A percentile compares a stretch with the other conserved stretches of the same genome.
phyloP scores from a whole-genome alignment of 2,113 vertebrate species.

The Struthidea cinerea region DNA sequence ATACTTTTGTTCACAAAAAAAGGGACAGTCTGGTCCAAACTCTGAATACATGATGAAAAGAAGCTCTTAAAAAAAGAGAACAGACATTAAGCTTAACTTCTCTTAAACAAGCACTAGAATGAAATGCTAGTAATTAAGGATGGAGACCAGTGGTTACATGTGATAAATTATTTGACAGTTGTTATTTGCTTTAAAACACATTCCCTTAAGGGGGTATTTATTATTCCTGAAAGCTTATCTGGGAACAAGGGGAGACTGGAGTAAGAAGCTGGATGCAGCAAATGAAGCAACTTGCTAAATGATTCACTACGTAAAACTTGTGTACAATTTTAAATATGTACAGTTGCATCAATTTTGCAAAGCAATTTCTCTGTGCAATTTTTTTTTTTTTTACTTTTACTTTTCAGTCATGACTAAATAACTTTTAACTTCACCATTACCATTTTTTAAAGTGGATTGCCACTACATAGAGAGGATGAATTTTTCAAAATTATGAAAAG shows the following conservation, averaged over 20 bases:
- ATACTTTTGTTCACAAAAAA: conserved; percentile 2
- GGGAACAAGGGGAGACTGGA: conserved; percentile 14
- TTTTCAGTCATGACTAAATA: neutral
- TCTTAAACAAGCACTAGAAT: neutral
- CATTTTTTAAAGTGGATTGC: neutral
- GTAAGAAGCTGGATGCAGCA: conserved; percentile 16
- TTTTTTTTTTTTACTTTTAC: neutral
- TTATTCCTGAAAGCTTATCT: conserved; percentile 50
- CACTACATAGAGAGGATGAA: neutral
- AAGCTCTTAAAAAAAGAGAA: neutral
- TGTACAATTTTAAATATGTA: conserved; percentile 30
- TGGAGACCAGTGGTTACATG: conserved; percentile 33
- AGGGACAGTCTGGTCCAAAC: neutral
- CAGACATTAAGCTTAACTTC: neutral
- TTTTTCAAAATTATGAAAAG: neutral
- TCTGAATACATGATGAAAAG: conserved; percentile 6
- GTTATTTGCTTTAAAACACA: conserved; percentile 57
- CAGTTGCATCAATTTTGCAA: conserved; percentile 25
- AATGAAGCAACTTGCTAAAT: conserved; percentile 34
- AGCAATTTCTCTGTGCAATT: neutral
- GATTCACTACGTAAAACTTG: conserved; percentile 20
- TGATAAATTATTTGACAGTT: conserved; percentile 58
- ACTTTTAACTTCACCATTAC: neutral
- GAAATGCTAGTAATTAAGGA: conserved; percentile 35
- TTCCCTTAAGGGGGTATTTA: conserved; percentile 43